A percentile compares a stretch with the other conserved stretches of the same genome.
phyloP scores from a whole-genome alignment of 2,797 vertebrate species.

The Halcyon smyrnensis region DNA sequence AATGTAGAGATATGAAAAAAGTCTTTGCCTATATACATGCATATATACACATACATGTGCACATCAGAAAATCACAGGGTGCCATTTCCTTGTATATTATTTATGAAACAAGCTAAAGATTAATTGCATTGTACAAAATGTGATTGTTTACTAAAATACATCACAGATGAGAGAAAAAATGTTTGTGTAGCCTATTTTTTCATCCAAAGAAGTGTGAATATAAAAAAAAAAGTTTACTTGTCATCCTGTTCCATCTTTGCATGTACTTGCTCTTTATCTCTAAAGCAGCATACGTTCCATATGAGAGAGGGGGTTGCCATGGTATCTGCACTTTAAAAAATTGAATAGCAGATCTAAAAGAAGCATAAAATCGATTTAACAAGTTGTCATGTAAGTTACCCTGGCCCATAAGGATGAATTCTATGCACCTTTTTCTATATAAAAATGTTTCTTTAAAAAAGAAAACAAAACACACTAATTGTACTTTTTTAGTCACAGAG shows the following conservation, averaged over 20 bases:
- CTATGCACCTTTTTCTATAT: slow-evolving; percentile 18
- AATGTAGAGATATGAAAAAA: background rate
- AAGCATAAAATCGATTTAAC: slow-evolving; percentile 76
- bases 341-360: slow-evolving; percentile 75
- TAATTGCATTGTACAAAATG: background rate
- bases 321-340: slow-evolving; percentile 75
- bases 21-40: background rate
- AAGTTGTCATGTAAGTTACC: slow-evolving; percentile 76
- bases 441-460: background rate
- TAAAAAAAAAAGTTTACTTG: slow-evolving; percentile 57
- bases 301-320: slow-evolving; percentile 74
- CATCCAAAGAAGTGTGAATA: background rate
- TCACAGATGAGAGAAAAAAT: background rate
- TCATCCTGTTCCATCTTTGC: slow-evolving; percentile 68
- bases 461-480: background rate
- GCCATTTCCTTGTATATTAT: background rate
- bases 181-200: slow-evolving; percentile 21
- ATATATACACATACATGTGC: background rate
- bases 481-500: background rate
- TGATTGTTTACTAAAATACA: background rate
- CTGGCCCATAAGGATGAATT: slow-evolving; percentile 41
- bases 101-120: background rate
- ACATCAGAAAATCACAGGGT: background rate
- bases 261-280: slow-evolving; percentile 73
- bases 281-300: slow-evolving; percentile 73